Conservation (phyloP, 2,888 invertebrate genomes). For the Drosophila setosimentum region DNA sequence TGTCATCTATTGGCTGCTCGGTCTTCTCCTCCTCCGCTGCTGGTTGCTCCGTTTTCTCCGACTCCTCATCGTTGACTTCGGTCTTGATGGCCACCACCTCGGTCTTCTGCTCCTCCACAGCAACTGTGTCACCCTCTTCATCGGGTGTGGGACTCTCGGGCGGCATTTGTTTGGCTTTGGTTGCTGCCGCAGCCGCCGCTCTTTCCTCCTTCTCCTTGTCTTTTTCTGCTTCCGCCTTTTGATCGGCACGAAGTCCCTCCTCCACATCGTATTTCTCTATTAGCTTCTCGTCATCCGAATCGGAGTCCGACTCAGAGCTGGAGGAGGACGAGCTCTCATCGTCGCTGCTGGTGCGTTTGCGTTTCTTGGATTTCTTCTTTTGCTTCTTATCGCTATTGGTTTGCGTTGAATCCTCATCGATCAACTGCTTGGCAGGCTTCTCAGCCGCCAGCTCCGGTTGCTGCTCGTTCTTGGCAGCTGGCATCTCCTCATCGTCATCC, state of each 20-base stretch:
- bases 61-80: constrained; percentile 34
- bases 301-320: constrained; percentile 70
- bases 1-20: constrained; percentile 25
- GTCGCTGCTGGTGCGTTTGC: constrained; percentile 76
- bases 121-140: constrained; percentile 50
- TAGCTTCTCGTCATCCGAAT: constrained; percentile 84
- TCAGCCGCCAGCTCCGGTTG: constrained; percentile 14
- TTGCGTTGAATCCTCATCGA: constrained; percentile 47
- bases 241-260: constrained; percentile 63
- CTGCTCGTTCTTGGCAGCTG: constrained; percentile 58
- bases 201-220: constrained; percentile 38
- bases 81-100: constrained; percentile 43
- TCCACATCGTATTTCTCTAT: constrained; percentile 82
- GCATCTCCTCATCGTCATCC: constrained; percentile 65
- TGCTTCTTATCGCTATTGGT: constrained; percentile 34
- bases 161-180: constrained; percentile 25
- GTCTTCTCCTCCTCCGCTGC: constrained; percentile 63
- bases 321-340: constrained; percentile 79
- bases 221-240: constrained; percentile 61
- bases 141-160: constrained; percentile 60
- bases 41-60: constrained; percentile 1
- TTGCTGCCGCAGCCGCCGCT: not conserved
- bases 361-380: constrained; percentile 66
- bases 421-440: constrained; percentile 33
- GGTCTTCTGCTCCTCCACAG: constrained; percentile 26